phyloP scores from a whole-genome alignment of 2,797 vertebrate species.

The Macropus fuliginosus region DNA sequence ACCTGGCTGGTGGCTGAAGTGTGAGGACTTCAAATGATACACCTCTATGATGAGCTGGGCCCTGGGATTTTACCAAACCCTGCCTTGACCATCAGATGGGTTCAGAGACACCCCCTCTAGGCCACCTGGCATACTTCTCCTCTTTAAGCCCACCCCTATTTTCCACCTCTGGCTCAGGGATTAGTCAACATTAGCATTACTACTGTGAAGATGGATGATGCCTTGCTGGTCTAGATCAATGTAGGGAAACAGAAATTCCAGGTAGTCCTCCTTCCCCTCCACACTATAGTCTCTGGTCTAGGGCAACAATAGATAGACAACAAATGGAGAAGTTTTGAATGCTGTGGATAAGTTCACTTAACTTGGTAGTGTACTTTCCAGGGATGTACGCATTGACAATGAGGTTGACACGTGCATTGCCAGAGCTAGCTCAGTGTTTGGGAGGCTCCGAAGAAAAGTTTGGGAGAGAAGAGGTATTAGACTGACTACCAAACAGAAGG shows the following conservation, averaged over 20 bases:
- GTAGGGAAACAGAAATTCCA: not conserved
- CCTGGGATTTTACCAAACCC: not conserved
- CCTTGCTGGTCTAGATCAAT: conserved; percentile 5
- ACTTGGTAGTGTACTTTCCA: too few relatives aligned
- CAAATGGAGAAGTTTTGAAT: too few relatives aligned
- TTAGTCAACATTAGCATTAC: not conserved
- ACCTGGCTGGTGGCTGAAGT: not conserved
- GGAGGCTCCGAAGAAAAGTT: too few relatives aligned
- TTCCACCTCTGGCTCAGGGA: not conserved
- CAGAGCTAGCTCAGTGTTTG: too few relatives aligned
- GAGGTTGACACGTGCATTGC: too few relatives aligned
- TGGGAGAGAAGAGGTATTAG: too few relatives aligned
- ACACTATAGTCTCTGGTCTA: not conserved
- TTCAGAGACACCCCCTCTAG: not conserved
- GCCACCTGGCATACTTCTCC: not conserved
- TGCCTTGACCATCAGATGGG: not conserved
- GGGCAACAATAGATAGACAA: not conserved
- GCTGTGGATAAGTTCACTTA: too few relatives aligned
- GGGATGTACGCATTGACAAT: too few relatives aligned
- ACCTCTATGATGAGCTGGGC: not conserved
- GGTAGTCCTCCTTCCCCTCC: not conserved
- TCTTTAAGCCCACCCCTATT: not conserved
- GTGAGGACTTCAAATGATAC: not conserved
- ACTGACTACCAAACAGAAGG: too few relatives aligned
- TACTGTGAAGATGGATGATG: not conserved